These are phyloP conservation scores for Palythoa grandis DNA, from an alignment of 92 coral and sea anemone genomes.

Conservation along the genomic window DNA sequence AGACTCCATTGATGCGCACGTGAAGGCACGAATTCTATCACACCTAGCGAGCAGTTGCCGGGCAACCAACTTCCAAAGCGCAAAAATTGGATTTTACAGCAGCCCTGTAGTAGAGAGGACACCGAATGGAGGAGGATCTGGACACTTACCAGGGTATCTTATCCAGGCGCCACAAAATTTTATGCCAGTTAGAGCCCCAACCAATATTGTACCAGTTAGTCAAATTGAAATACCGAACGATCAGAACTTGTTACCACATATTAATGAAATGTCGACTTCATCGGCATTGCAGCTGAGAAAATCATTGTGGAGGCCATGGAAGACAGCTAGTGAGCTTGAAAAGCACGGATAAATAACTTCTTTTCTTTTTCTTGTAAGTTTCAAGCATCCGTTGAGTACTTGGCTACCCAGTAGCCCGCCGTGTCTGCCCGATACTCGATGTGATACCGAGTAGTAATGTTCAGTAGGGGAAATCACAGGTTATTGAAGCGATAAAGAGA, in stretches of 20 bases:
- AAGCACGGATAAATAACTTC: background rate
- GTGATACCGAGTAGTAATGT: too few relatives aligned
- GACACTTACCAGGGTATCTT: background rate
- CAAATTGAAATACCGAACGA: slow-evolving; percentile 12
- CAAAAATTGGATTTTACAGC: background rate
- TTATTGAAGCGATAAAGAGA: too few relatives aligned
- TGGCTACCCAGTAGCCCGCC: too few relatives aligned
- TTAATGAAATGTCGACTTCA: background rate
- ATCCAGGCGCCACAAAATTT: slow-evolving; percentile 6
- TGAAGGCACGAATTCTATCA: slow-evolving; percentile 59
- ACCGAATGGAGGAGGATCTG: background rate
- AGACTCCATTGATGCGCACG: slow-evolving; percentile 53
- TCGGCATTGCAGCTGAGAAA: slow-evolving; percentile 15
- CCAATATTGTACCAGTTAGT: slow-evolving; percentile 14
- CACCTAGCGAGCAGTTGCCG: slow-evolving; percentile 56
- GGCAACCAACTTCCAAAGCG: background rate
- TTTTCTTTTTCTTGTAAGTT: background rate
- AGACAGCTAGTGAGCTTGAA: background rate
- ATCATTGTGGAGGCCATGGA: slow-evolving; percentile 36
- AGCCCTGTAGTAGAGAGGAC: background rate
- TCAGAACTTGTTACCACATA: slow-evolving; percentile 11
- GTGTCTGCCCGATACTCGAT: too few relatives aligned
- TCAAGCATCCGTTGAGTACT: too few relatives aligned
- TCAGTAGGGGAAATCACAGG: too few relatives aligned
- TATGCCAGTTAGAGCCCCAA: background rate